Base-by-base conservation (phyloP, 2,888 invertebrate species). In the Caenorhabditis panamensis region DNA sequence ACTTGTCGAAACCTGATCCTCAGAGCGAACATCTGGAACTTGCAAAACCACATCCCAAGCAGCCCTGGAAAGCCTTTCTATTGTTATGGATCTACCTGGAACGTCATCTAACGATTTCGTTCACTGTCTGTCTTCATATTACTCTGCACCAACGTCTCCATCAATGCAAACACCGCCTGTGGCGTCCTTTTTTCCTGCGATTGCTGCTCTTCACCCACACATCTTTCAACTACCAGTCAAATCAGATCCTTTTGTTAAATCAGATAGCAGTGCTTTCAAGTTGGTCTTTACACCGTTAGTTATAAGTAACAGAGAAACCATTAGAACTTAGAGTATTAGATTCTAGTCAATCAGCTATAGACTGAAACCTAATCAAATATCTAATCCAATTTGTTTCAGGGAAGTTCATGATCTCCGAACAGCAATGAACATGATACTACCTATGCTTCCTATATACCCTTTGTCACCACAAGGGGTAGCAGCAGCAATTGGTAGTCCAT, bases 381-480 rank as follows among this genome's bases (percentile, higher is more conserved):
- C 9, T 13, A 41, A 41, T 31, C 49, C 51, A 59, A 68, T 49
- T 58, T 6, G 8, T 58, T 82, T 64, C 82, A 82, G 82, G 28
- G 82, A 82, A 71, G 82, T 82, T 0, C 61, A 67, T n/a, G 82
- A 82, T 66, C 73, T 82, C 36, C 67, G 69, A 54, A 62, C 37
- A 24, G 56, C 61, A 67, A 63, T 82, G 20, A 77, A 71, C 28
- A 24, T 82, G 59, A 69, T 82, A 61, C 49, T 82, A 58, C 82
- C 82, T 22, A 71, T 80, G 71, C 59, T 80, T 51, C 79, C 75
- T 2, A 36, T 80, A 24, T 75, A 80, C 41, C 51, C 53, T 6
- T 11, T 41, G 22, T n/a, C 54, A 22, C 72, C 67, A 22, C 41
- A 36, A 56, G 54, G 66, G 20, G 37, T 53, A 2, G 26, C 53